Evolutionary conservation across 2,113 vertebrate genomes (phyloP).

Genomic region (Orcinus orca): DNA sequence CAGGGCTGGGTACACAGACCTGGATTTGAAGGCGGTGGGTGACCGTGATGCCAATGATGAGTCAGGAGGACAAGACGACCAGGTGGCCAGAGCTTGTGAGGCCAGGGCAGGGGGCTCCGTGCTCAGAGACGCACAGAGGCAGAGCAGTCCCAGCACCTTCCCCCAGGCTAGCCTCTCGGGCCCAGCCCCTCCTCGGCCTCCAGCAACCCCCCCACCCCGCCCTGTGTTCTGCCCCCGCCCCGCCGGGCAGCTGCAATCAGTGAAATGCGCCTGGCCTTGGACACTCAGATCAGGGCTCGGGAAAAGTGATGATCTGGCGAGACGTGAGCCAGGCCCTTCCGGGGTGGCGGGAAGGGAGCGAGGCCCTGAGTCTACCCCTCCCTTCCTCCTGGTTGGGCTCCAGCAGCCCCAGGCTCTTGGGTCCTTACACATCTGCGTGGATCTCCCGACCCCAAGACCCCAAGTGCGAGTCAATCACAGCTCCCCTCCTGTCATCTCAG

Average conservation of each 20-base stretch:
- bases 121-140: not conserved
- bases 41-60: fast-evolving
- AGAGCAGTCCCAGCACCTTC: not conserved
- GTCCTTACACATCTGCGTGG: not conserved
- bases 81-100: not conserved
- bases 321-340: not conserved
- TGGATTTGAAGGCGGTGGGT: not conserved
- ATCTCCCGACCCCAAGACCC: not conserved
- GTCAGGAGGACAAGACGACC: not conserved
- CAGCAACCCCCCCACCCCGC: not conserved
- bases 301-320: not conserved
- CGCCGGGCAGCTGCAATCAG: not conserved
- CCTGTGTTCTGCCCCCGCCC: not conserved
- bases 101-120: fast-evolving
- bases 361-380: not conserved
- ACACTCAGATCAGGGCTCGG: not conserved
- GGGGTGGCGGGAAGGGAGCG: not conserved
- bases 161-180: not conserved
- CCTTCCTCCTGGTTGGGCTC: not conserved
- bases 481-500: fast-evolving
- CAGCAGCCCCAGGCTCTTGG: not conserved
- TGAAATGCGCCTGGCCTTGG: not conserved
- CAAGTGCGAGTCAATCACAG: fast-evolving
- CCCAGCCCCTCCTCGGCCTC: not conserved
- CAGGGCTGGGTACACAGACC: not conserved